Evolutionary conservation across 2,888 invertebrate species (phyloP).

Genomic region (Steromphala cineraria): DNA sequence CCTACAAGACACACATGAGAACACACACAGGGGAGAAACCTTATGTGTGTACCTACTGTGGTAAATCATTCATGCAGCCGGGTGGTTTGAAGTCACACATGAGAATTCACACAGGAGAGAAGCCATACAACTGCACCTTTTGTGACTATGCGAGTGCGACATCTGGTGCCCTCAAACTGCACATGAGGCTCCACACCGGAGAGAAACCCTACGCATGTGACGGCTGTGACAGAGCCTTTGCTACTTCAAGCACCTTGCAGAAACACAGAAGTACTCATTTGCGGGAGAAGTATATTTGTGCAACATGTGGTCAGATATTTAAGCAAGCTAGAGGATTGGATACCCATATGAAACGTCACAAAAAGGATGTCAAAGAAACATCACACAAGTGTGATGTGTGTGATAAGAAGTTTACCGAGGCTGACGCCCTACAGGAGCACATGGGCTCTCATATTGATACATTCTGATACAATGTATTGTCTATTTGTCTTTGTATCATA

Average conservation of each 20-base stretch:
- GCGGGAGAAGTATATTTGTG: not conserved
- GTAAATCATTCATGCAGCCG: not conserved
- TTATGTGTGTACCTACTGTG: not conserved
- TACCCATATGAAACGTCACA: not conserved
- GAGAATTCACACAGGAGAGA: constrained; percentile 3
- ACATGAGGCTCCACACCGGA: constrained; percentile 21
- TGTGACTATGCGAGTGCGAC: constrained; percentile 21
- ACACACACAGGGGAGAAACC: not conserved
- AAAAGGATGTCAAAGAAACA: not conserved
- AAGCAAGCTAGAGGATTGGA: not conserved
- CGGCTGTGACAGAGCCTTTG: constrained; percentile 14
- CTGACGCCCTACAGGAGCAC: not conserved
- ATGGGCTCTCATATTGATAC: not conserved
- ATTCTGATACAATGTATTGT: not conserved
- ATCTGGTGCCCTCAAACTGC: not conserved
- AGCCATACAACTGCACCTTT: not conserved
- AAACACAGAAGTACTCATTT: not conserved
- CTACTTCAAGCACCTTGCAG: not conserved
- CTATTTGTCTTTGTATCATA: too few species aligned
- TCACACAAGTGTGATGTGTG: not conserved
- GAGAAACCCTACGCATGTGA: constrained; percentile 21
- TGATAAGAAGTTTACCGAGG: not conserved
- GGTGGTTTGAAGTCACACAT: not conserved
- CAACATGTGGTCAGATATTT: not conserved
- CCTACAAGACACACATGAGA: not conserved